These are phyloP conservation scores for Apeira syringaria DNA, from an alignment of 2,888 invertebrate genomes.

Conservation along the genomic window DNA sequence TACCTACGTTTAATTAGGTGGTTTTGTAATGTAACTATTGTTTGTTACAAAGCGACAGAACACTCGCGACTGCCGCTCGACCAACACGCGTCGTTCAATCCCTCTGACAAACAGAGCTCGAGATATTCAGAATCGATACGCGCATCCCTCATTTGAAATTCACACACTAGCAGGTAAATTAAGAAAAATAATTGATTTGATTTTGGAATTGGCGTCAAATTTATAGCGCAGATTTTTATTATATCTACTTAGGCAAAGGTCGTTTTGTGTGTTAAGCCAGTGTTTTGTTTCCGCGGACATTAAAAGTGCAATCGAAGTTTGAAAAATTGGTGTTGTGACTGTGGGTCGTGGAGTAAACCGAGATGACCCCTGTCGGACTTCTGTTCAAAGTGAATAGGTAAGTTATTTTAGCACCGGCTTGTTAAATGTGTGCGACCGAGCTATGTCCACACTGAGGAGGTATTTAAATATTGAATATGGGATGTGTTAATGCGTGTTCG, in stretches of 20 bases:
- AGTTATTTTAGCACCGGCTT: conserved; percentile 39
- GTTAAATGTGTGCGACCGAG: conserved; percentile 23
- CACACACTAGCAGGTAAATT: not conserved
- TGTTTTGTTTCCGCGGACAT: conserved; percentile 14
- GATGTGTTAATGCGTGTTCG: conserved; percentile 48
- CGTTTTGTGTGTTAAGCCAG: conserved; percentile 4
- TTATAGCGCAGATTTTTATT: conserved; percentile 7
- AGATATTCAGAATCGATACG: conserved; percentile 24
- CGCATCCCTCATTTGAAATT: conserved; percentile 19
- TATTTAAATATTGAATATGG: conserved; percentile 56
- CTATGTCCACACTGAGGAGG: conserved; percentile 27
- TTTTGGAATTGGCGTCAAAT: conserved; percentile 11
- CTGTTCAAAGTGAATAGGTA: conserved; percentile 85
- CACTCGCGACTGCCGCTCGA: conserved; percentile 58
- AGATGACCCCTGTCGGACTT: conserved; percentile 84
- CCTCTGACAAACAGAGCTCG: conserved; percentile 41
- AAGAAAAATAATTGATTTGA: conserved; percentile 4
- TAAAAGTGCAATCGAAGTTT: conserved; percentile 22
- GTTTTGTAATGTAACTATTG: conserved; percentile 54
- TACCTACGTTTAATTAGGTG: conserved; percentile 62
- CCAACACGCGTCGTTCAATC: conserved; percentile 60
- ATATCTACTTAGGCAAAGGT: not conserved
- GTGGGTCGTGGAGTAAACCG: conserved; percentile 35
- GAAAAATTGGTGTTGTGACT: conserved; percentile 41
- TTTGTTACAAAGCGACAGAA: conserved; percentile 72